Evolutionary conservation across 2,888 invertebrate genomes (phyloP), one percentile per base, ranked within the genome.

Genomic region (Volucella zonaria): DNA sequence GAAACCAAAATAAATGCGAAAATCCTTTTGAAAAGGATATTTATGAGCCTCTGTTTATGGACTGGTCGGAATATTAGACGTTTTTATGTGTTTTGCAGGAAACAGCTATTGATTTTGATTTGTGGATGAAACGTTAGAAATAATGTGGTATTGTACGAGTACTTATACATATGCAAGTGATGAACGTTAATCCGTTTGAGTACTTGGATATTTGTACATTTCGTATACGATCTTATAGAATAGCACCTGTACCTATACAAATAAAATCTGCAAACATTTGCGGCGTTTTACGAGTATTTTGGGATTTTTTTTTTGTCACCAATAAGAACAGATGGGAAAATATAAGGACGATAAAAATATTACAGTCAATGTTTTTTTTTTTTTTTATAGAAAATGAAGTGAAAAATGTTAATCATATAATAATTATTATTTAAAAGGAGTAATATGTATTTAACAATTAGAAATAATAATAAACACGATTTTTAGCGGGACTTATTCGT

Each of bases 51-150:
- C 45, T 62, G 52, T 75, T 83, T 79, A 70, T 74, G 71, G 68
- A 47, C 42, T 56, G 42, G 42, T 58, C 31, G 31, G 75, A 15
- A 71, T 70, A 70, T 51, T 54, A 40, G 43, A 47, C 49, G 58
- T 40, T 75, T 68, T 82, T 71, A 75, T 71, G 75, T 66, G 59
- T 43, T 62, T 14, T 49, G 10, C 18, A 43, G 38, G 12, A 31
- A 47, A 75, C 42, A 79, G 70, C 81, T 75, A 83, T 83, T 83
- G 83, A 83, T 70, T 79, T 75, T 83, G 79, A 83, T 83, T 83
- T 83, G 75, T 75, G 79, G 31, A 31, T 42, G 31, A 15, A 23
- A 38, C 23, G 15, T 12, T 23, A 49, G n/a, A 40, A 23, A 8
- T 15, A 56, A 54, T 43, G 47, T 68, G 51, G 51, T n/a, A n/a